Base-by-base conservation (phyloP, 2,888 invertebrate genomes). In the Harpalus rubripes region DNA sequence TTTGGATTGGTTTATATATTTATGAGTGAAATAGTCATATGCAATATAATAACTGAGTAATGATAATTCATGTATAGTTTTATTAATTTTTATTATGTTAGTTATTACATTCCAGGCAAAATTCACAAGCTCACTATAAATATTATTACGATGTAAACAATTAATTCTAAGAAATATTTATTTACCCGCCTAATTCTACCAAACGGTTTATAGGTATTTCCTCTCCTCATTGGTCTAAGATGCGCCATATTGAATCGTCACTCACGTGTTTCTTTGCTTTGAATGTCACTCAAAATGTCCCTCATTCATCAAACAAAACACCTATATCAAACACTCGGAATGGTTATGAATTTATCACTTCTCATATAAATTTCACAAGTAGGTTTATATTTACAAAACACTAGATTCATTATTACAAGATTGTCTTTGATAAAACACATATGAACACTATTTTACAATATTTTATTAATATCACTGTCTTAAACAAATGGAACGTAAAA, bases 161-260 rank as follows among this genome's bases (percentile, higher is more conserved):
- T 52, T 52, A 52, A 52, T 52, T 52, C 44, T 0, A 76, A 76
- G 12, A 68, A 22, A 65, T 52, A 52, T 52, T 18, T 52, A 79
- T 78, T 85, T 85, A 85, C 85, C 85, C 85, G 85, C 68, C 85
- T 61, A 78, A 65, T 85, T 58, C 79, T 65, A 39, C 85, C 72
- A 41, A 85, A 85, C 5, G 85, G 85, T 72, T 80, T 79, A 68
- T 80, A 85, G 15, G 68, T 84, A 39, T 56, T 78, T 58, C 80
- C 85, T 68, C 52, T 85, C 59, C 80, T 79, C 79, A 85, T 80
- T 85, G 85, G 85, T 85, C 85, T 65, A 22, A 85, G 12, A 80
- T 85, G 56, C 68, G 85, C 85, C 85, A 85, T 85, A 32, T 85
- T 79, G 39, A 52, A 15, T 79, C 22, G 59, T 84, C 78, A 79